phyloP scores from a whole-genome alignment of 2,888 invertebrate genomes.

The Mythimna pallens region DNA sequence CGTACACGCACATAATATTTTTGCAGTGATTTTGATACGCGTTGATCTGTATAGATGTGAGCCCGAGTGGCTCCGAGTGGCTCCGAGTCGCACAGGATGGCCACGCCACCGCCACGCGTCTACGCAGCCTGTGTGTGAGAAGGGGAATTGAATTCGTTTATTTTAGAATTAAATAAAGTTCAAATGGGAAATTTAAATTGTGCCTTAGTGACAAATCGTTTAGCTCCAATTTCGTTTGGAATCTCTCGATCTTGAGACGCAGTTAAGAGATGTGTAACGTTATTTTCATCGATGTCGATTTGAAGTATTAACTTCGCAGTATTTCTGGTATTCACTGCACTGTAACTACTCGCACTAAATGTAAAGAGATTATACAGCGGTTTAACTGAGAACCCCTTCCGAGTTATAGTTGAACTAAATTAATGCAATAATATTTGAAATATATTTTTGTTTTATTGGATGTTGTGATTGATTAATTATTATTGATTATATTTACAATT shows the following conservation, averaged over 20 bases:
- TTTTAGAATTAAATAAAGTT: slow-evolving; percentile 87
- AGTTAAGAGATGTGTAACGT: slow-evolving; percentile 64
- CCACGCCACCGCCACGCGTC: slow-evolving; percentile 24
- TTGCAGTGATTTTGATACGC: slow-evolving; percentile 69
- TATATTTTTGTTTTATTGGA: slow-evolving; percentile 87
- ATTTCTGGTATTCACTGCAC: slow-evolving; percentile 76
- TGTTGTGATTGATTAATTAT: slow-evolving; percentile 85
- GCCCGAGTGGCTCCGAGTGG: slow-evolving; percentile 33
- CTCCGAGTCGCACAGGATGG: slow-evolving; percentile 21
- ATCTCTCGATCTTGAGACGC: slow-evolving; percentile 71
- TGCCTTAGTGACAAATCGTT: slow-evolving; percentile 88
- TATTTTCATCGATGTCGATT: slow-evolving; percentile 66
- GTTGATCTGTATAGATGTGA: slow-evolving; percentile 62
- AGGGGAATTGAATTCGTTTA: slow-evolving; percentile 84
- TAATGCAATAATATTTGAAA: slow-evolving; percentile 87
- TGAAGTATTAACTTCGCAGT: slow-evolving; percentile 72
- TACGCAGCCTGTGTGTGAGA: slow-evolving; percentile 52
- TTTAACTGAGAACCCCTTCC: slow-evolving; percentile 77
- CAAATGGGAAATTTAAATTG: slow-evolving; percentile 89
- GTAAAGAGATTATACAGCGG: slow-evolving; percentile 71
- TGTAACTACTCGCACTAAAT: slow-evolving; percentile 81
- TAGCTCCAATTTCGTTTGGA: slow-evolving; percentile 83
- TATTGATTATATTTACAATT: slow-evolving; percentile 86
- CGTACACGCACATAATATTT: slow-evolving; percentile 70
- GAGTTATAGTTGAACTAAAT: slow-evolving; percentile 79